Evolutionary conservation across 2,113 vertebrate genomes (phyloP).

Genomic region (Larimichthys crocea): DNA sequence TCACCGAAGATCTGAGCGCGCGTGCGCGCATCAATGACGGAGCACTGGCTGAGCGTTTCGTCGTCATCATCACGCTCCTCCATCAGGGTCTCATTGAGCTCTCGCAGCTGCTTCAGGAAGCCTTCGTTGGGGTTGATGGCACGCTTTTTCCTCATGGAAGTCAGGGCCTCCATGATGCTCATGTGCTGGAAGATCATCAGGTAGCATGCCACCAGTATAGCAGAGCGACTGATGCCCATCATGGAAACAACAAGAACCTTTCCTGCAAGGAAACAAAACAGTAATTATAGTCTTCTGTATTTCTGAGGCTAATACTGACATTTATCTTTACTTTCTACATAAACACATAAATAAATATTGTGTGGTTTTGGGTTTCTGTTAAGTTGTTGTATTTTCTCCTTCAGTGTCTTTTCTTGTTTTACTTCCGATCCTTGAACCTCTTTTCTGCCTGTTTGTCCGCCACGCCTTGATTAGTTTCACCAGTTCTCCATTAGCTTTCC

Average conservation of each 20-base stretch:
- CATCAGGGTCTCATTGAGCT: constrained; percentile 92
- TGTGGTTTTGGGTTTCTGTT: too few relatives aligned
- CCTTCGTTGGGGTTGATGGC: constrained; percentile 94
- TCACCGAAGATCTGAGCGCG: constrained; percentile 72
- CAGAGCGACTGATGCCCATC: constrained; percentile 95
- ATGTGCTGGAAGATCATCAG: constrained; percentile 98
- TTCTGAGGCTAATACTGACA: background rate
- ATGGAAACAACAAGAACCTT: constrained; percentile 95
- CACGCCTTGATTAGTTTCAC: too few relatives aligned
- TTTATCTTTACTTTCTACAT: background rate
- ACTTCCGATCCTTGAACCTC: too few relatives aligned
- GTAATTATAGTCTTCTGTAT: background rate
- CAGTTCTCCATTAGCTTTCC: too few relatives aligned
- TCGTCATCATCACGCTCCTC: constrained; percentile 88
- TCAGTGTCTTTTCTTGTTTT: too few relatives aligned
- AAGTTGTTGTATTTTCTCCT: too few relatives aligned
- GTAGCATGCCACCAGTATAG: constrained; percentile 93
- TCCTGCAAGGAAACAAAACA: constrained; percentile 78
- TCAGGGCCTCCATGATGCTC: constrained; percentile 92
- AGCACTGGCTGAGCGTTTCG: constrained; percentile 86
- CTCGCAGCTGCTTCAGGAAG: constrained; percentile 94
- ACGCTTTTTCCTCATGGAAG: constrained; percentile 90
- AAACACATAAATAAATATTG: background rate
- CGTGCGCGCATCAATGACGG: constrained; percentile 78
- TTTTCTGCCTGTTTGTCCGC: too few relatives aligned